These are phyloP conservation scores for Macroglossus sobrinus DNA, from an alignment of 2,113 vertebrate genomes.

Conservation along the genomic window DNA sequence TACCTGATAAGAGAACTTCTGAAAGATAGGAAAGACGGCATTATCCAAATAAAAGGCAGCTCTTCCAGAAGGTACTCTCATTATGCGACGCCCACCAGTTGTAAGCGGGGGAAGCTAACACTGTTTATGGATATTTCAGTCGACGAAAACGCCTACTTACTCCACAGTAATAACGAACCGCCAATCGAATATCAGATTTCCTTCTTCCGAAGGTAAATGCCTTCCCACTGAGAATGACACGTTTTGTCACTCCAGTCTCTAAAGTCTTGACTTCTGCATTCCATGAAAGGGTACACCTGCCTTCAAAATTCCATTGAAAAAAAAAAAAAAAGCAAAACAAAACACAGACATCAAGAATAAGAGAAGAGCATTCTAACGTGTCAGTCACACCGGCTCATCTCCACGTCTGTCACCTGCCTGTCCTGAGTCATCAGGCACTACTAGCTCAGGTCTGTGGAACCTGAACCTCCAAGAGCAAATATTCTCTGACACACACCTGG, in stretches of 20 bases:
- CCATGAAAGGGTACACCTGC: conserved; percentile 33
- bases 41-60: background rate
- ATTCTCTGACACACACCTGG: background rate
- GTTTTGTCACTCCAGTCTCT: background rate
- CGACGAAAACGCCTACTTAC: conserved; percentile 49
- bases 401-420: background rate
- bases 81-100: background rate
- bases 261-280: background rate
- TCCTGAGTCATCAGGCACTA: background rate
- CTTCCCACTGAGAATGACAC: background rate
- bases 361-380: background rate
- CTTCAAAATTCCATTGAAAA: conserved; percentile 9
- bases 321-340: background rate
- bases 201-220: background rate
- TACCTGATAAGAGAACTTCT: background rate
- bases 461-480: background rate
- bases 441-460: background rate
- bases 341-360: background rate
- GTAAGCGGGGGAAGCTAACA: background rate
- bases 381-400: rapidly evolving
- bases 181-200: background rate
- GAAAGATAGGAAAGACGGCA: background rate
- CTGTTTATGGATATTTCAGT: conserved; percentile 11
- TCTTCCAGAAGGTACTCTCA: background rate
- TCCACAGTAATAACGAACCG: background rate